Conservation (phyloP, 2,797 vertebrate species). For the Notamacropus eugenii region DNA sequence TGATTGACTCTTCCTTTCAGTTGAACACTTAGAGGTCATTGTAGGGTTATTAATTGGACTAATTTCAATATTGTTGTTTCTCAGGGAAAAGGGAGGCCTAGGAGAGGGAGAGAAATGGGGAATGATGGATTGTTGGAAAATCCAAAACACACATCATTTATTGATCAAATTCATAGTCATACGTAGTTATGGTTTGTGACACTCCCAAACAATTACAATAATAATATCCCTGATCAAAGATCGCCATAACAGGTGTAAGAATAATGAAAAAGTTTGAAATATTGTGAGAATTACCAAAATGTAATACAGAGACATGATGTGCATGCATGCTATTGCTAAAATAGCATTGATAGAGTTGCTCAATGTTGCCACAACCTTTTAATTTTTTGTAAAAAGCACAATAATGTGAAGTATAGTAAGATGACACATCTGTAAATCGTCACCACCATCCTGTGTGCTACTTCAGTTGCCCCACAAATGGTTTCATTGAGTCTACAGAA, state of each 20-base stretch:
- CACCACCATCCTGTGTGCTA: neutral
- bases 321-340: neutral
- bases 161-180: neutral
- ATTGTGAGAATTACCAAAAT: neutral
- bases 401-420: neutral
- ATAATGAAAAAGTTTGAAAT: neutral
- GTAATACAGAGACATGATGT: neutral
- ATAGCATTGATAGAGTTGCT: neutral
- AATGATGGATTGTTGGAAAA: neutral
- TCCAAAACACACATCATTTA: neutral
- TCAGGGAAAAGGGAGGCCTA: neutral
- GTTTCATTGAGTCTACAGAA: neutral
- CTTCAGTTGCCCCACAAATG: neutral
- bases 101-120: neutral
- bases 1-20: neutral
- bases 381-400: neutral
- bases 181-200: neutral
- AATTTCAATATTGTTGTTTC: neutral
- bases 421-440: neutral
- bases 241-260: neutral
- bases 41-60: neutral
- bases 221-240: neutral
- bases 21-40: neutral
- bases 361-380: neutral
- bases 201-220: neutral